Evolutionary conservation across 2,888 invertebrate genomes (phyloP).

Genomic region (Limenitis camilla): DNA sequence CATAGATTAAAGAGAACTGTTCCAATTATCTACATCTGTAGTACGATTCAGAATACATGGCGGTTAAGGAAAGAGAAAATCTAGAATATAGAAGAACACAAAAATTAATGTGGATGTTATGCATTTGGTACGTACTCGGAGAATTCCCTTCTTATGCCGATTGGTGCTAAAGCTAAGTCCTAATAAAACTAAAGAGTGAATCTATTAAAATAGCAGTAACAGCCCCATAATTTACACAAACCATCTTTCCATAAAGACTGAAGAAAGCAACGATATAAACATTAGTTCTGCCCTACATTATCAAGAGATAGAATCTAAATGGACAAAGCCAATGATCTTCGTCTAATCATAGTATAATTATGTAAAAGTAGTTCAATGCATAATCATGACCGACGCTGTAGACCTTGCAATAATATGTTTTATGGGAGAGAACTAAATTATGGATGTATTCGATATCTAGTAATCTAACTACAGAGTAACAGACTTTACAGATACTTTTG

Average conservation of each 20-base stretch:
- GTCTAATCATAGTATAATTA: slow-evolving; percentile 16
- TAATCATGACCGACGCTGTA: slow-evolving; percentile 5
- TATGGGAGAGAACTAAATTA: background rate
- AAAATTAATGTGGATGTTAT: no score
- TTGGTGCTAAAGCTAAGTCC: background rate
- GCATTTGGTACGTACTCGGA: no score
- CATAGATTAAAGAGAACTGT: no score
- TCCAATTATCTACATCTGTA: no score
- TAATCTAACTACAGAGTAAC: background rate
- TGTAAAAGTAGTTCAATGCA: slow-evolving; percentile 13
- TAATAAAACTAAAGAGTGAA: no score
- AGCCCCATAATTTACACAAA: background rate
- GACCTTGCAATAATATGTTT: slow-evolving; percentile 1
- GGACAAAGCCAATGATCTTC: slow-evolving; percentile 12
- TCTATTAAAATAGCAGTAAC: no score
- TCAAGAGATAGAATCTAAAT: slow-evolving; percentile 11
- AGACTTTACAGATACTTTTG: no score
- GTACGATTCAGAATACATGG: no score
- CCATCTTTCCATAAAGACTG: background rate
- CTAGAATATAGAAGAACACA: no score
- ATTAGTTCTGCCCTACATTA: slow-evolving; percentile 10
- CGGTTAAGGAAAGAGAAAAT: no score
- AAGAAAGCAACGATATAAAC: slow-evolving; percentile 4
- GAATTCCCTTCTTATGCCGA: no score
- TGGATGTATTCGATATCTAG: background rate